Evolutionary conservation across 2,797 vertebrate species (phyloP).

Genomic region (Pseudomugil tenellus): DNA sequence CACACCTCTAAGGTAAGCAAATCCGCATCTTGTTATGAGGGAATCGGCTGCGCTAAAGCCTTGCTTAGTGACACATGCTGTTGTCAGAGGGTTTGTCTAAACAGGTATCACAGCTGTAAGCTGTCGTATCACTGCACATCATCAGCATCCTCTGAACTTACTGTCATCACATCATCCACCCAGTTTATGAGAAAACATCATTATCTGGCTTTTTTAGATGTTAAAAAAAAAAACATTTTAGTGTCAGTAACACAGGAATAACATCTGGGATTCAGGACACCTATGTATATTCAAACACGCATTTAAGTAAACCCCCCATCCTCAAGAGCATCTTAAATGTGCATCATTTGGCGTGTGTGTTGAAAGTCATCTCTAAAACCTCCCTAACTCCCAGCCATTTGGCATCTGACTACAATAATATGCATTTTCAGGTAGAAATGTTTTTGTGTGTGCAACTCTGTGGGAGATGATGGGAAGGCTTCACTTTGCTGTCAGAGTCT

Average conservation of each 20-base stretch:
- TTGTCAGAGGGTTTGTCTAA: constrained; percentile 79
- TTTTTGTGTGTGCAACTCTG: constrained; percentile 43
- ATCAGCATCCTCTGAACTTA: constrained; percentile 69
- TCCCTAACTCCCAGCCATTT: constrained; percentile 65
- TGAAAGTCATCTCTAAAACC: constrained; percentile 65
- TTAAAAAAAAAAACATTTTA: constrained; percentile 66
- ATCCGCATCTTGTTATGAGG: constrained; percentile 71
- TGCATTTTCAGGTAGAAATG: constrained; percentile 71
- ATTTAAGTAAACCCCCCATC: constrained; percentile 65
- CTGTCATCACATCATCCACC: constrained; percentile 70
- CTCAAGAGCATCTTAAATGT: constrained; percentile 71
- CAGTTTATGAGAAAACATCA: constrained; percentile 61
- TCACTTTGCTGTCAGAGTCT: constrained; percentile 74
- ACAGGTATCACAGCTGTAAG: constrained; percentile 79
- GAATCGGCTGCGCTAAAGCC: constrained; percentile 69
- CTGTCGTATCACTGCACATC: constrained; percentile 74
- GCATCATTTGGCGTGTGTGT: constrained; percentile 57
- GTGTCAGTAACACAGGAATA: constrained; percentile 68
- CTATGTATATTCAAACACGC: constrained; percentile 62
- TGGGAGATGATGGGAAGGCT: constrained; percentile 50
- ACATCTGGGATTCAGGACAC: constrained; percentile 63
- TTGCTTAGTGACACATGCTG: constrained; percentile 74
- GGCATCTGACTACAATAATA: constrained; percentile 80
- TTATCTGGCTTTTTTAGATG: constrained; percentile 67
- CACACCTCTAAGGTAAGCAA: constrained; percentile 67